Evolutionary conservation across 2,797 vertebrate genomes (phyloP), one percentile per base, ranked within the genome.

Genomic region (Leucoraja ocellata): DNA sequence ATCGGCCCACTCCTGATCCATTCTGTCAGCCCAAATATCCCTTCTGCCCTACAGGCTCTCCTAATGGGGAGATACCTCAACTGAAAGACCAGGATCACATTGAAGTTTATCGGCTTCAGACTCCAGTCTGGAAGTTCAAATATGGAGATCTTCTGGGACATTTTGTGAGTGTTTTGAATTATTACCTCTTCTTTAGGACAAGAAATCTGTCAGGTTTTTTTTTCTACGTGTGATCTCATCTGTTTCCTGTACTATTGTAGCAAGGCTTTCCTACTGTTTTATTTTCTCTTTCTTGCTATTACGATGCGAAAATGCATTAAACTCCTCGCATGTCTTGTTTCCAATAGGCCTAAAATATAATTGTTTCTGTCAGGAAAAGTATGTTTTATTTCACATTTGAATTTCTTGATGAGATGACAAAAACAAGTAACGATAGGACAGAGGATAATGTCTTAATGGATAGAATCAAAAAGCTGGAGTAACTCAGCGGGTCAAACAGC

Each of bases 41-140:
- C 0, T 99, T 99, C 96, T 99, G 99, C 88, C 98, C 98, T 76
- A 97, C 97, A 6, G 98, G 99, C 93, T 97, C 97, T 94, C 93
- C 95, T 0, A 95, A 96, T 58, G 97, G 97, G 80, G 95, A 94
- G n/a, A 95, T 99, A n/a, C 98, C 98, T 0, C n/a, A 95, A 93
- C 96, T 99, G 97, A 97, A 95, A 61, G 96, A 97, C 94, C 95
- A 95, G 0, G 99, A 99, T 76, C 91, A 96, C 88, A 96, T 99
- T 93, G 98, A 98, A 6, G 97, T 99, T 25, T 99, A 98, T 94
- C 96, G 98, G 83, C 95, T 99, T 73, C 99, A 99, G 95, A 96
- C 98, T 16, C 99, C 99, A 4, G 98, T 99, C 1, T 99, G 99
- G 99, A 98, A 99, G 94, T 99, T 99, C 95, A 99, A 99, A 95